Evolutionary conservation across 2,113 vertebrate species (phyloP).

Genomic region (Emydocephalus ijimae): DNA sequence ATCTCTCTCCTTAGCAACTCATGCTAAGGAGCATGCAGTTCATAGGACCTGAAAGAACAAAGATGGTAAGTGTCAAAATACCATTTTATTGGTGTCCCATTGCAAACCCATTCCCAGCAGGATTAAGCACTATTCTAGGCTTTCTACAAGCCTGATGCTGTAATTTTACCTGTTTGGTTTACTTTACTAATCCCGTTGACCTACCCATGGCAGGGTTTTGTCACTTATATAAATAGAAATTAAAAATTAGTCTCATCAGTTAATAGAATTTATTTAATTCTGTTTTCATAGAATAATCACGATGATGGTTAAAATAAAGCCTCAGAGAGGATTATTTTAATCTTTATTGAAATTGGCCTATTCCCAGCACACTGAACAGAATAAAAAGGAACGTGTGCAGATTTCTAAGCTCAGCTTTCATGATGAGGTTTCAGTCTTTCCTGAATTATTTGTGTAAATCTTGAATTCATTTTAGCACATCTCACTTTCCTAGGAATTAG

Average conservation of each 20-base stretch:
- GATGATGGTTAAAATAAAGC: background rate
- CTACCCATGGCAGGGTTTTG: background rate
- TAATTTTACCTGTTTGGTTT: background rate
- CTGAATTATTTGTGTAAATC: background rate
- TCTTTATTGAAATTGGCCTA: background rate
- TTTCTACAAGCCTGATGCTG: background rate
- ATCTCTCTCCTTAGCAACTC: background rate
- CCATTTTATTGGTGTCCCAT: background rate
- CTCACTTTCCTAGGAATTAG: background rate
- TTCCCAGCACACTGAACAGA: background rate
- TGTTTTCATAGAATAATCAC: background rate
- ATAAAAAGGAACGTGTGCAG: background rate
- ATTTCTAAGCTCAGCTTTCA: background rate
- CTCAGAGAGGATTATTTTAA: background rate
- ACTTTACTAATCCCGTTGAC: background rate
- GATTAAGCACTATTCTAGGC: background rate
- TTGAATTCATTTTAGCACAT: too few relatives aligned
- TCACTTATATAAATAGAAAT: background rate
- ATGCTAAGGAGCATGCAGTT: background rate
- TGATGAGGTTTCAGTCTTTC: background rate
- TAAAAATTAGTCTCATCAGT: background rate
- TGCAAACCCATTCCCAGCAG: background rate
- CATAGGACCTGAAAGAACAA: slow-evolving; percentile 38
- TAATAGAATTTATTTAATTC: background rate
- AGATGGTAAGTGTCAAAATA: background rate